phyloP scores from a whole-genome alignment of 2,888 invertebrate genomes.

The Argyresthia albistria region DNA sequence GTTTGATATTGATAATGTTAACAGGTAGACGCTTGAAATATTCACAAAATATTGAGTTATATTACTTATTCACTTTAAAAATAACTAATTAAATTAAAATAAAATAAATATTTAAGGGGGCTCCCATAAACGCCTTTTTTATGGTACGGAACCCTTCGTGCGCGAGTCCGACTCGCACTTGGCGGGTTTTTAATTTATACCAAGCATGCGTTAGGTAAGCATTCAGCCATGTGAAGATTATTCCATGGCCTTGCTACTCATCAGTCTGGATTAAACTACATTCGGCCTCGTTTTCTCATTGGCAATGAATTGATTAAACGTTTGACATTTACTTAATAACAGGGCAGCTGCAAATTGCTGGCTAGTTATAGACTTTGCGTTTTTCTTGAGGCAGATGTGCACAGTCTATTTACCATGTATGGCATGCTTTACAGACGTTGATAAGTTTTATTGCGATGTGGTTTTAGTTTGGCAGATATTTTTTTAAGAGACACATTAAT shows the following conservation, averaged over 20 bases:
- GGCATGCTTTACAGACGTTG: conserved; percentile 17
- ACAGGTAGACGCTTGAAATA: no score
- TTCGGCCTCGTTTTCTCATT: conserved; percentile 31
- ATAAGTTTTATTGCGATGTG: neutral
- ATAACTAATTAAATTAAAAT: no score
- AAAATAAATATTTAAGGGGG: no score
- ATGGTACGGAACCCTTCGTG: no score
- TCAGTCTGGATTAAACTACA: conserved; percentile 24
- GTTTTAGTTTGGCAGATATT: no score
- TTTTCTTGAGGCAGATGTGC: conserved; percentile 48
- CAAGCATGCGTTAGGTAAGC: neutral
- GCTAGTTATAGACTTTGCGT: conserved; percentile 37
- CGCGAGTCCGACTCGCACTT: no score
- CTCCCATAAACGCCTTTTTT: no score
- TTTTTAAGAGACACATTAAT: no score
- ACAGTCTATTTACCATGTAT: conserved; percentile 20
- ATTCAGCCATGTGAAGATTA: conserved; percentile 1
- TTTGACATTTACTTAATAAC: conserved; percentile 60
- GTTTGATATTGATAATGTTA: no score
- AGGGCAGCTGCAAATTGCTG: conserved; percentile 50
- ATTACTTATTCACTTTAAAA: no score
- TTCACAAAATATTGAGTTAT: no score
- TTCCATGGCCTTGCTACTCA: neutral
- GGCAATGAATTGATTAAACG: conserved; percentile 44
- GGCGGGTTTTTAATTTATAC: conserved; percentile 21